Percentiles rank a stretch among this genome's conserved stretches.
phyloP scores from a whole-genome alignment of 2,797 vertebrate species.

The Pseudochirops cupreus region DNA sequence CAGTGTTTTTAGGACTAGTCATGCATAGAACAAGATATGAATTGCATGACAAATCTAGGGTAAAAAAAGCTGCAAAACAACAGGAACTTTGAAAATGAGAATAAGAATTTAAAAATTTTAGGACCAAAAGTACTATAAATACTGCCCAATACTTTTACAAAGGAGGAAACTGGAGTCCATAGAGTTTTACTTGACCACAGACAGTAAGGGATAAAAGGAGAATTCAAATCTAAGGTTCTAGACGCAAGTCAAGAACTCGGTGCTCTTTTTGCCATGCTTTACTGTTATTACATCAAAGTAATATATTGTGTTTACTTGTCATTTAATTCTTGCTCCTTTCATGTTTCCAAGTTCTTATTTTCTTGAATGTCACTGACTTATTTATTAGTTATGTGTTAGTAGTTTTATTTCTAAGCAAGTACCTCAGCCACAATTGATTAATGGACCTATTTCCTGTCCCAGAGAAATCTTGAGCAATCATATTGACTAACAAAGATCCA shows the following conservation, averaged over 20 bases:
- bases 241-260: not conserved
- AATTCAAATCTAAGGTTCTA: not conserved
- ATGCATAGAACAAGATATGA: not conserved
- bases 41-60: not conserved
- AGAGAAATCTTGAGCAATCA: not conserved
- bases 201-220: not conserved
- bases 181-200: not conserved
- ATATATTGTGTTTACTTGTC: not conserved
- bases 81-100: not conserved
- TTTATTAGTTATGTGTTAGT: not conserved
- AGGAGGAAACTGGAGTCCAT: not conserved
- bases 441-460: not conserved
- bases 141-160: not conserved
- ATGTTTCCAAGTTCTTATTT: not conserved
- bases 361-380: not conserved
- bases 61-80: constrained; percentile 9
- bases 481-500: not conserved
- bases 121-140: not conserved
- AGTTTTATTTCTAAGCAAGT: not conserved
- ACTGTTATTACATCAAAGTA: not conserved
- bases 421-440: not conserved
- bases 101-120: not conserved
- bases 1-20: not conserved
- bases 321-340: not conserved
- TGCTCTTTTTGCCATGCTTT: not conserved